A percentile compares a stretch with the other conserved stretches of the same genome.
phyloP scores from a whole-genome alignment of 2,113 vertebrate genomes.

The Pterophyllum scalare region DNA sequence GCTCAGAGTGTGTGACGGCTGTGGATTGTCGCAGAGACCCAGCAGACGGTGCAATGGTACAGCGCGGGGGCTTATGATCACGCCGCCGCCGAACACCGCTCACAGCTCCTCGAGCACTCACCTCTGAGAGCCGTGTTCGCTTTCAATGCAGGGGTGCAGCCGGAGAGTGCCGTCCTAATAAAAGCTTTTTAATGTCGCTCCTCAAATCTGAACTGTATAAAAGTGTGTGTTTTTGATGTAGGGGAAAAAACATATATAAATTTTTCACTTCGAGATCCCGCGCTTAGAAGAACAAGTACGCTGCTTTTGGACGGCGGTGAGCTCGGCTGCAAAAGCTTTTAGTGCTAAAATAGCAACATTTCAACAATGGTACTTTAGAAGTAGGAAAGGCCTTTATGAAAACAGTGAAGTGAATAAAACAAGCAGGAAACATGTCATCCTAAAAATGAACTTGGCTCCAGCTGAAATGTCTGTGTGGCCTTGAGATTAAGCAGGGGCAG shows the following conservation, averaged over 20 bases:
- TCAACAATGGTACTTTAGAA: constrained; percentile 30
- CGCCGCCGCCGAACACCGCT: neutral
- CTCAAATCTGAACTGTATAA: constrained; percentile 9
- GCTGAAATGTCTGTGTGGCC: constrained; percentile 19
- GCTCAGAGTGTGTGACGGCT: constrained; percentile 55
- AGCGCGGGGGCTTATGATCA: constrained; percentile 30
- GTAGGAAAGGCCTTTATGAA: constrained; percentile 22
- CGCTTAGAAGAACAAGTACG: constrained; percentile 1
- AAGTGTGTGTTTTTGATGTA: neutral
- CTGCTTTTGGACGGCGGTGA: constrained; percentile 14
- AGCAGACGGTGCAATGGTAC: neutral
- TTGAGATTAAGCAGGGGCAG: neutral
- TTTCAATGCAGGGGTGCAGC: neutral
- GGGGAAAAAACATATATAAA: constrained; percentile 44
- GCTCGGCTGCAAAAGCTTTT: constrained; percentile 62
- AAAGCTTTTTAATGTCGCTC: constrained; percentile 79
- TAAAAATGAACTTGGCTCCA: constrained; percentile 10
- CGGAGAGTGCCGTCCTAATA: constrained; percentile 38
- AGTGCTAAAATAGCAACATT: constrained; percentile 31
- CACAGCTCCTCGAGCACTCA: constrained; percentile 27
- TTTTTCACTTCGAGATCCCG: constrained; percentile 43
- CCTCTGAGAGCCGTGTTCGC: constrained; percentile 15
- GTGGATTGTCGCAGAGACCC: constrained; percentile 36
- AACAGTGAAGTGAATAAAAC: constrained; percentile 17
- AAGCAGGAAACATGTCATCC: constrained; percentile 2